Evolutionary conservation across 2,888 invertebrate species (phyloP), one percentile per base, ranked within the genome.

Genomic region (Margaritifera margaritifera): DNA sequence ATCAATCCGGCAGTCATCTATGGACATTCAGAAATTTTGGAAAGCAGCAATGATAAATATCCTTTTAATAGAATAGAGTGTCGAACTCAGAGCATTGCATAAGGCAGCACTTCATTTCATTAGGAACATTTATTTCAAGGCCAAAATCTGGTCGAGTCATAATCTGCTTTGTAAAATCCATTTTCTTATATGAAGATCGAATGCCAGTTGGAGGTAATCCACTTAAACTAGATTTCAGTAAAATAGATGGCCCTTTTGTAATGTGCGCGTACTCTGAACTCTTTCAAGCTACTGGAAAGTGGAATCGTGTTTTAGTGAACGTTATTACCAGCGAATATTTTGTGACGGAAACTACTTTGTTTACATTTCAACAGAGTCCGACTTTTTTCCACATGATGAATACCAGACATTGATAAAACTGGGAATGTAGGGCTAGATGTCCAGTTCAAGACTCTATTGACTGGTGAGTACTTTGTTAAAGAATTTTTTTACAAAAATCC

Each of bases 91-190:
- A 69, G 66, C 61, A 61, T 72, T 22, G 31, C 66, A 0, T 60
- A 20, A 25, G 72, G 66, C 6, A 56, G 55, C 20, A 62, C 66
- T 8, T 20, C 52, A 1, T 72, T 63, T 55, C 11, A 54, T 31
- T 72, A 64, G 68, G 72, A 69, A 2, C 66, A 68, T 53, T 19
- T 72, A 58, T 72, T 69, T 52, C 68, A 69, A 60, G 69, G 4
- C 55, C 61, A 31, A 69, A 52, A 60, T 69, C 69, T 19, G 58
- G 57, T 8, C 31, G 51, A 2, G 42, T 72, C 2, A 51, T 66
- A 8, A 57, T 69, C 18, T 66, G 64, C 6, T 72, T 69, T 64
- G 72, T 69, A 59, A 6, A 68, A 68, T 54, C 71, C 68, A 27
- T 71, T 64, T 22, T n/a, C 24, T 22, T 71, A 24, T 68, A 71